Evolutionary conservation across 2,888 invertebrate genomes (phyloP).

Genomic region (Oscheius sp.): DNA sequence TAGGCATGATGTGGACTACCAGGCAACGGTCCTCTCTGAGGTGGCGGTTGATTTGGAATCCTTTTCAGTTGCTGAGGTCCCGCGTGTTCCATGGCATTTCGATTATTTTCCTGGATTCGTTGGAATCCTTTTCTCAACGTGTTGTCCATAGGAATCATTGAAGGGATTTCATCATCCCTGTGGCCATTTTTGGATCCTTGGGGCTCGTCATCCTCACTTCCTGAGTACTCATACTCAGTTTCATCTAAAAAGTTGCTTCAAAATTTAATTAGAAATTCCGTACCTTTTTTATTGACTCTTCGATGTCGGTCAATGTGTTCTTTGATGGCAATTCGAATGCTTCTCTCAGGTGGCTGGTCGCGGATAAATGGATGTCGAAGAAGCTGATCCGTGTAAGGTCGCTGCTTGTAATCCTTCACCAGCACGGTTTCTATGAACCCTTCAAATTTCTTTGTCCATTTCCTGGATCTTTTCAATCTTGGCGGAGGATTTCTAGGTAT

Average conservation of each 20-base stretch:
- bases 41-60: conserved; percentile 50
- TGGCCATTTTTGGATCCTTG: conserved; percentile 68
- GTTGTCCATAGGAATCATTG: conserved; percentile 92
- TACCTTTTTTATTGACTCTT: conserved; percentile 77
- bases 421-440: conserved; percentile 90
- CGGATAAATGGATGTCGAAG: conserved; percentile 91
- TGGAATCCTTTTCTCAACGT: conserved; percentile 97
- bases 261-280: conserved; percentile 20
- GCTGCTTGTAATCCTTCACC: conserved; percentile 97
- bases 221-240: conserved; percentile 89
- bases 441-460: conserved; percentile 87
- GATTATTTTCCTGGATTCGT: conserved; percentile 84
- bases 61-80: conserved; percentile 65
- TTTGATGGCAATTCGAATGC: conserved; percentile 96
- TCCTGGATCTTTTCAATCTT: conserved; percentile 81
- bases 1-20: conserved; percentile 40
- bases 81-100: conserved; percentile 58
- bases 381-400: conserved; percentile 97
- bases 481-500: conserved; percentile 88
- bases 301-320: conserved; percentile 91
- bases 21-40: conserved; percentile 24
- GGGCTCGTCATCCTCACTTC: conserved; percentile 96
- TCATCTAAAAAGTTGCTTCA: conserved; percentile 73
- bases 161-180: conserved; percentile 74
- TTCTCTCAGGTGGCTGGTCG: conserved; percentile 95